Evolutionary conservation across 2,797 vertebrate species (phyloP), one percentile per base, ranked within the genome.

Genomic region (Lophius americanus): DNA sequence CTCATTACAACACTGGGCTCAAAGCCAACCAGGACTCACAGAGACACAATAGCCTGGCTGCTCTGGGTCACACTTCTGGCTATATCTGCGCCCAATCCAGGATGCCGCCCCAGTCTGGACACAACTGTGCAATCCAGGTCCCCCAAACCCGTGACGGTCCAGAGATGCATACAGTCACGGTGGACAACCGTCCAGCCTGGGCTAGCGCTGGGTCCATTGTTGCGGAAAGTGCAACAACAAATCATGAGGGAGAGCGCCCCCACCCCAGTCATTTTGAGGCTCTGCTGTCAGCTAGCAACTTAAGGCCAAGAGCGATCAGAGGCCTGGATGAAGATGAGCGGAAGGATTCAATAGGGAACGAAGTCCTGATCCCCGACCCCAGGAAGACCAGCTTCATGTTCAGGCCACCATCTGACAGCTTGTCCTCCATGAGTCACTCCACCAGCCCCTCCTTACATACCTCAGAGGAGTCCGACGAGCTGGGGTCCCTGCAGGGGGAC

Each of bases 371-470:
- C 49, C 84, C 79, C 0, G 92, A 91, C 49, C 92, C 91, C 51
- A 89, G 91, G 64, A 96, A 96, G 75, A 90, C 92, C 74, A 96
- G 96, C 82, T 95, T 95, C 85, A 93, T 95, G 79, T 93, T 91
- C 64, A 92, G 93, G 48, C 88, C 93, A 13, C 79, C 95, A 7
- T 94, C 94, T 11, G 94, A 96, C 37, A 96, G 92, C 81, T 81
- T 92, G 66, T 91, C 91, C 8, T 92, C 88, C 50, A 80, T 90
- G 62, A 96, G 93, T 54, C 86, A 88, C 65, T 95, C 94, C 64
- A 93, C 90, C 4, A 95, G 93, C 64, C 88, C 87, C 0, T 89
- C 88, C 11, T 91, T 95, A 49, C 91, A 78, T 74, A 90, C 89
- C 51, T 95, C 93, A 0, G 94, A 92, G 77, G 93, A 91, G 76